Evolutionary conservation across 1,140 invertebrate species (phyloP).

Genomic region (Caerostris extrusa): DNA sequence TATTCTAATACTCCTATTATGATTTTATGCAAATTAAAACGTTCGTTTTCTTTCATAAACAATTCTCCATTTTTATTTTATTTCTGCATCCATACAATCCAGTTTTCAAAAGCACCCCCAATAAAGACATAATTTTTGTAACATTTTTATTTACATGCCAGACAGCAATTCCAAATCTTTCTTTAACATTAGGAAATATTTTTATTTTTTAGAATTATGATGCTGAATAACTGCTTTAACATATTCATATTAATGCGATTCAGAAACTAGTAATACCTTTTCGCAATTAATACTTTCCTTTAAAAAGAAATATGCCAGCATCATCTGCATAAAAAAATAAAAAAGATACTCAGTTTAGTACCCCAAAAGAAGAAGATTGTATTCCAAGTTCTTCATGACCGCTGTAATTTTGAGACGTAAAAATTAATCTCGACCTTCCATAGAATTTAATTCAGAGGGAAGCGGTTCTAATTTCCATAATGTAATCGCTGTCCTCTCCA

Average conservation of each 20-base stretch:
- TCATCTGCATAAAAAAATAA: conserved; percentile 4
- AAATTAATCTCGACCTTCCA: not conserved
- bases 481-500: not conserved
- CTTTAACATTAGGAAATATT: not conserved
- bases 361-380: not conserved
- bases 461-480: not conserved
- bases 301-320: not conserved
- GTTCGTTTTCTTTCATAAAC: too few species aligned
- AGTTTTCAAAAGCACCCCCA: not conserved
- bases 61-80: too few species aligned
- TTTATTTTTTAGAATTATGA: not conserved
- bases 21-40: too few species aligned
- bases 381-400: not conserved
- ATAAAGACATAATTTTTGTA: not conserved
- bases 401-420: not conserved
- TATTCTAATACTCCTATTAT: too few species aligned
- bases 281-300: not conserved
- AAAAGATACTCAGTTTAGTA: not conserved
- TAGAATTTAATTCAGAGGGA: not conserved
- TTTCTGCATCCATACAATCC: too few species aligned
- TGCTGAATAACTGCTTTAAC: not conserved
- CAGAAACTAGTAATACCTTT: not conserved
- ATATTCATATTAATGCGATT: not conserved
- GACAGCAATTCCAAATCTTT: not conserved
- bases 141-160: not conserved